Evolutionary conservation across 1,140 invertebrate species (phyloP).

Genomic region (Sinonovacula constricta): DNA sequence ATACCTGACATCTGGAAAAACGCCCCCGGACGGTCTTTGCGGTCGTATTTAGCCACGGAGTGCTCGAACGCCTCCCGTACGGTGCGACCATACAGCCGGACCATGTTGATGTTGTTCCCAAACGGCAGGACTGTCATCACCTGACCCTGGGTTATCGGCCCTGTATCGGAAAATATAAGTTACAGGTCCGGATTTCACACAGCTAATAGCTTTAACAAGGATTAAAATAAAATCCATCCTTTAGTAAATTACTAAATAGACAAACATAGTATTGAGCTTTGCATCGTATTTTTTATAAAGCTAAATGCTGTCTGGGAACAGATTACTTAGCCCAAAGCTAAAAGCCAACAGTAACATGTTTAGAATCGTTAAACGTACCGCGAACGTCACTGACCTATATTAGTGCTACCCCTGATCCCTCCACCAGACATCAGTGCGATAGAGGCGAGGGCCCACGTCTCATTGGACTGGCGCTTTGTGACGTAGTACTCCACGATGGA

Average conservation of each 20-base stretch:
- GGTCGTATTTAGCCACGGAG: slow-evolving; percentile 80
- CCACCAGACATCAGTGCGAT: slow-evolving; percentile 39
- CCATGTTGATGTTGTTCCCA: slow-evolving; percentile 84
- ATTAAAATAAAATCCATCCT: too few species aligned
- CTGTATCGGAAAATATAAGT: slow-evolving; percentile 67
- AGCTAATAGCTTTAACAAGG: too few species aligned
- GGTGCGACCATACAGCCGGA: slow-evolving; percentile 83
- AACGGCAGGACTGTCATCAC: slow-evolving; percentile 85
- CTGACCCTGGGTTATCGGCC: slow-evolving; percentile 84
- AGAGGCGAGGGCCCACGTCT: slow-evolving; percentile 40
- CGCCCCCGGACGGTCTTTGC: slow-evolving; percentile 80
- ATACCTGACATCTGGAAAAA: slow-evolving; percentile 84
- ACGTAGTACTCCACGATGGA: slow-evolving; percentile 43
- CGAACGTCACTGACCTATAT: too few species aligned
- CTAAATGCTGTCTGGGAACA: too few species aligned
- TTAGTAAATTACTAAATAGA: too few species aligned
- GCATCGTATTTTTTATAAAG: too few species aligned
- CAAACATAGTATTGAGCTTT: too few species aligned
- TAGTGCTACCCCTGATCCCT: slow-evolving; percentile 35
- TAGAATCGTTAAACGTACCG: too few species aligned
- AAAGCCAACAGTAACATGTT: too few species aligned
- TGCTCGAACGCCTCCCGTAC: slow-evolving; percentile 83
- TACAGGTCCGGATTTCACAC: too few species aligned
- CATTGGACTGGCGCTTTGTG: slow-evolving; percentile 15
- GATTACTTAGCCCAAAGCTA: too few species aligned